Conservation (phyloP, 1,140 invertebrate genomes). For the Ceratosolen fusciceps region DNA sequence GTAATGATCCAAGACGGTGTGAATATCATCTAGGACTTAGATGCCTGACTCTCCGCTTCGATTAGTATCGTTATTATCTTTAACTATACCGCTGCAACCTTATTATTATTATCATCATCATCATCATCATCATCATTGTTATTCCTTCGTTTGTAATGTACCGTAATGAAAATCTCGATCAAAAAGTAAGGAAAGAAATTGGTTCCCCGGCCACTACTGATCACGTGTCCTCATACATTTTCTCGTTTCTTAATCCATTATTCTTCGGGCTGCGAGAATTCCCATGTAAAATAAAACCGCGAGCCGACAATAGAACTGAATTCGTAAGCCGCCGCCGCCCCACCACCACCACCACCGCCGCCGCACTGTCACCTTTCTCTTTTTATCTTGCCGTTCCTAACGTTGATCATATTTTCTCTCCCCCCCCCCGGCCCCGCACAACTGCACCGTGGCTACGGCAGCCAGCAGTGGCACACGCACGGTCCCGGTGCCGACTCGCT, state of each 20-base stretch:
- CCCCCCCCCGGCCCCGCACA: too few relatives aligned
- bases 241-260: slow-evolving; percentile 3
- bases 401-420: neutral
- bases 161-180: neutral
- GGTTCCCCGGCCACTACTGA: neutral
- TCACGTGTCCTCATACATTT: neutral
- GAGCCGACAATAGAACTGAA: neutral
- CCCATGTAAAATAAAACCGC: neutral
- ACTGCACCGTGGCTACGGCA: too few relatives aligned
- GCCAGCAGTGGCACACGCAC: too few relatives aligned
- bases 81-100: too few relatives aligned
- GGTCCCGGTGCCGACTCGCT: too few relatives aligned
- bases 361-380: too few relatives aligned
- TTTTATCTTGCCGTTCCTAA: neutral
- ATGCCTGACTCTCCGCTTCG: too few relatives aligned
- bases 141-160: neutral
- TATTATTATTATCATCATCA: too few relatives aligned
- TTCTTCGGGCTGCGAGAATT: neutral
- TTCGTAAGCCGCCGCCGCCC: neutral
- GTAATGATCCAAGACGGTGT: too few relatives aligned
- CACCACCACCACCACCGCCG: neutral
- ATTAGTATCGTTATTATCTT: too few relatives aligned
- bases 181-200: neutral
- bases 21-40: too few relatives aligned
- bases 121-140: too few relatives aligned